These are phyloP conservation scores for Crossaster papposus DNA, from an alignment of 53 echinoderm and acorn worm genomes.

Conservation along the genomic window DNA sequence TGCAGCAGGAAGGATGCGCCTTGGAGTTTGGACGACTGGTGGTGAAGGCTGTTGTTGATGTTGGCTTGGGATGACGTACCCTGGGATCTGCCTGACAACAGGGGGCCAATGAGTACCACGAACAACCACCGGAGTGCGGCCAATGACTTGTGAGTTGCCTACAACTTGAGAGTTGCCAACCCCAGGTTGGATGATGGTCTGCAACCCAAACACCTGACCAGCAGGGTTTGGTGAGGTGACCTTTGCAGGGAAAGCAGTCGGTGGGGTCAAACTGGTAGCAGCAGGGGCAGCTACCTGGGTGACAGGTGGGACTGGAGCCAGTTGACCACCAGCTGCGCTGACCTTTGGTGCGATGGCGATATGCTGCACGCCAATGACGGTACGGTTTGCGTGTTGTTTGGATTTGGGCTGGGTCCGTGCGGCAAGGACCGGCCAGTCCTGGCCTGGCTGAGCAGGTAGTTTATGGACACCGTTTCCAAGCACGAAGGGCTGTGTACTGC, in stretches of 20 bases:
- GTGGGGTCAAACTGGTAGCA: conserved; percentile 8
- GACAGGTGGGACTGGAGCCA: background rate
- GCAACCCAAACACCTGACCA: conserved; percentile 44
- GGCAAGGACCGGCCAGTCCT: background rate
- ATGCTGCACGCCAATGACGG: conserved; percentile 35
- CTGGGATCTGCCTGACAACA: conserved; percentile 15
- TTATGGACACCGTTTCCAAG: conserved; percentile 36
- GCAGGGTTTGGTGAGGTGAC: conserved; percentile 35
- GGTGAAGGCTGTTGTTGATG: conserved; percentile 24
- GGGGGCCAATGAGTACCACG: conserved; percentile 50
- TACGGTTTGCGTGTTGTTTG: conserved; percentile 41
- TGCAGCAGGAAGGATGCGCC: conserved; percentile 27
- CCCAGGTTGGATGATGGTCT: conserved; percentile 46
- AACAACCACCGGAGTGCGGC: conserved; percentile 54
- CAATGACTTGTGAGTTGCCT: conserved; percentile 38
- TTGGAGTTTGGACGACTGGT: conserved; percentile 21
- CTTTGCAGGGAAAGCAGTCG: conserved; percentile 30
- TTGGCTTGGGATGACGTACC: conserved; percentile 28
- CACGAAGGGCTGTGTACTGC: conserved; percentile 35
- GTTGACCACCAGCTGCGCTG: background rate
- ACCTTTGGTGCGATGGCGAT: conserved; percentile 50
- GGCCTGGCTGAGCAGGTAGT: background rate
- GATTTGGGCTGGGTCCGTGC: conserved; percentile 38
- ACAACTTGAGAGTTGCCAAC: conserved; percentile 37
- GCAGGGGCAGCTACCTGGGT: background rate